phyloP scores from a whole-genome alignment of 2,888 invertebrate species.

The Tetragnatha montana region DNA sequence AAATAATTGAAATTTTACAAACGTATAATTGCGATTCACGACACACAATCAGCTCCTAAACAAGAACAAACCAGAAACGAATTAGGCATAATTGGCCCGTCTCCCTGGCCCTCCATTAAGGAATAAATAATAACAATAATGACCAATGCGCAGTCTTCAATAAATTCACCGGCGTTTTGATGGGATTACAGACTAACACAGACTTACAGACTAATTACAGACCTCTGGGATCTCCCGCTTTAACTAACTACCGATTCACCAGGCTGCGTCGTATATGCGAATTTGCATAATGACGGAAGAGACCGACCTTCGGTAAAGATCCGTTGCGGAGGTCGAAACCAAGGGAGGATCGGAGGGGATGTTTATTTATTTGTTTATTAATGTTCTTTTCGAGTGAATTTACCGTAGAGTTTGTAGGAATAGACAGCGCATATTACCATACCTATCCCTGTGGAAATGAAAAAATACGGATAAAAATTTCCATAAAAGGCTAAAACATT shows the following conservation, averaged over 20 bases:
- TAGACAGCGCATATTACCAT: not conserved
- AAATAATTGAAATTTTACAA: not conserved
- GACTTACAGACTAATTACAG: no score
- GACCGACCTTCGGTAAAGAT: no score
- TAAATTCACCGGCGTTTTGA: not conserved
- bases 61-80: not conserved
- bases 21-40: not conserved
- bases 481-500: not conserved
- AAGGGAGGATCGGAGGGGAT: not conserved
- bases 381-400: no score
- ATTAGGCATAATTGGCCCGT: constrained; percentile 13
- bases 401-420: not conserved
- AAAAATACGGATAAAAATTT: constrained; percentile 5
- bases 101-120: constrained; percentile 11
- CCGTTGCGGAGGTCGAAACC: constrained; percentile 8
- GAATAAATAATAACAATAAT: constrained; percentile 15
- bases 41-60: not conserved
- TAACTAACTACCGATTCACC: constrained; percentile 54
- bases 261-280: not conserved
- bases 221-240: constrained; percentile 28
- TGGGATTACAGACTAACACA: not conserved
- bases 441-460: not conserved
- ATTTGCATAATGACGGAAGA: constrained; percentile 59
- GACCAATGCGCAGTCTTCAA: constrained; percentile 13
- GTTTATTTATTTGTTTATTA: no score